Base-by-base conservation (phyloP, 2,797 vertebrate species). In the Periparus ater region DNA sequence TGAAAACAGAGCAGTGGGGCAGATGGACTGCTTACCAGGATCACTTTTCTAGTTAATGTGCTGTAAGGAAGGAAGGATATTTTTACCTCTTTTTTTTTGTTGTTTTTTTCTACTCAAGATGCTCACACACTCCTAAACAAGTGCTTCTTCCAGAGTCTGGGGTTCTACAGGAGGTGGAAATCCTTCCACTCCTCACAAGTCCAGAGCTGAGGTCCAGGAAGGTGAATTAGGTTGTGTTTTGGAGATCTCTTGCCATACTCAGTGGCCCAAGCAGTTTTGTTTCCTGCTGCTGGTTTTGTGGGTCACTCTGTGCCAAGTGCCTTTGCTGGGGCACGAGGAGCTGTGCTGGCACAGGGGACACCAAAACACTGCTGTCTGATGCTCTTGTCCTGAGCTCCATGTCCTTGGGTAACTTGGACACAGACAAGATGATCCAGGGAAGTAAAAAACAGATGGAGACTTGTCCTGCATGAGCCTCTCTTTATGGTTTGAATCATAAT, bases 251-350 rank as follows among this genome's bases (percentile, higher is more conserved):
- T 30, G 15, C 42, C 18, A 1, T 4, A 5, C 13, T 42, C 26
- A 38, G 15, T 17, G 14, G 6, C 7, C 34, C 16, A n/a, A 62
- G 48, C 22, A 54, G 5, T 21, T 90, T 44, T 82, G 12, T 13
- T 1, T 0, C 12, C 29, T 81, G 12, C 27, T 54, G 12, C 16
- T 36, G 84, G 40, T 58, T 61, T 34, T 36, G 17, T 57, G 36
- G 13, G 4, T n/a, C 7, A 2, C 29, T n/a, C 12, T 30, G 15
- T 1, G 1, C 6, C n/a, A n/a, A 40, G 30, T 32, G 9, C 48
- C 16, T 5, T 13, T 40, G 7, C 50, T 20, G 55, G 25, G 34
- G 3, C 38, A 40, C 19, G 48, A 36, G 68, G 13, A 29, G 7
- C 5, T 66, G 3, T 62, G 44, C 30, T 61, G 47, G 30, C 23